Percentiles rank a stretch among this genome's conserved stretches.
phyloP scores from a whole-genome alignment of 2,113 vertebrate genomes.

The Cyrtonyx montezumae region DNA sequence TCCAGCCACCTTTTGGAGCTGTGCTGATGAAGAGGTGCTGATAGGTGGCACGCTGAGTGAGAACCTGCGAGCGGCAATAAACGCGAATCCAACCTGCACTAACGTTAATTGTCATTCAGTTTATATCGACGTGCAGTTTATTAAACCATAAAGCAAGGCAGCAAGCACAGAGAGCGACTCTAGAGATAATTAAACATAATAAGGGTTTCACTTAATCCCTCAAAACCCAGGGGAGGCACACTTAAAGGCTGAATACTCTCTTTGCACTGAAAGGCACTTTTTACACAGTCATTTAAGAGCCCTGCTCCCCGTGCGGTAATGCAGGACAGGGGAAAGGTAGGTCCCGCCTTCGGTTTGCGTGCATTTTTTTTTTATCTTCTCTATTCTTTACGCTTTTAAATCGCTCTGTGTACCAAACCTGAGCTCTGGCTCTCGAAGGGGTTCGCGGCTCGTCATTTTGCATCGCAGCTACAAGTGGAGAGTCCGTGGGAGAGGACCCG shows the following conservation, averaged over 20 bases:
- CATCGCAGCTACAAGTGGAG: not conserved
- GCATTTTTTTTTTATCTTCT: not conserved
- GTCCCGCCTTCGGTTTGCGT: not conserved
- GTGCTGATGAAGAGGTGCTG: not conserved
- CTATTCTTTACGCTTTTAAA: not conserved
- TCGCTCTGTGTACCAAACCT: not conserved
- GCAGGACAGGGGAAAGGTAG: not conserved
- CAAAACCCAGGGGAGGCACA: slow-evolving; percentile 67
- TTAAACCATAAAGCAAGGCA: slow-evolving; percentile 76
- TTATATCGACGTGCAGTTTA: slow-evolving; percentile 71
- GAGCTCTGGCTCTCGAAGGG: not conserved
- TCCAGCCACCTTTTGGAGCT: not conserved
- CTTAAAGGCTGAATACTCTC: slow-evolving; percentile 61
- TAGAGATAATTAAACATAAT: slow-evolving; percentile 76
- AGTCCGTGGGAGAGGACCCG: not conserved
- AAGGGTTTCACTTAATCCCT: slow-evolving; percentile 74
- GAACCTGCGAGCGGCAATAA: slow-evolving; percentile 38
- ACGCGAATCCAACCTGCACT: slow-evolving; percentile 21
- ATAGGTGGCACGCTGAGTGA: not conserved
- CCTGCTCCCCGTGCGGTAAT: not conserved
- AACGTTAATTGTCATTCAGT: slow-evolving; percentile 60
- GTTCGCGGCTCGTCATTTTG: not conserved
- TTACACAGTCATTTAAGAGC: not conserved
- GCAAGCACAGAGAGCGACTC: slow-evolving; percentile 61
- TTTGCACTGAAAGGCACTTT: slow-evolving; percentile 3